These are phyloP conservation scores for Arnoldichthys spilopterus DNA, from an alignment of 2,797 vertebrate genomes.

Conservation along the genomic window DNA sequence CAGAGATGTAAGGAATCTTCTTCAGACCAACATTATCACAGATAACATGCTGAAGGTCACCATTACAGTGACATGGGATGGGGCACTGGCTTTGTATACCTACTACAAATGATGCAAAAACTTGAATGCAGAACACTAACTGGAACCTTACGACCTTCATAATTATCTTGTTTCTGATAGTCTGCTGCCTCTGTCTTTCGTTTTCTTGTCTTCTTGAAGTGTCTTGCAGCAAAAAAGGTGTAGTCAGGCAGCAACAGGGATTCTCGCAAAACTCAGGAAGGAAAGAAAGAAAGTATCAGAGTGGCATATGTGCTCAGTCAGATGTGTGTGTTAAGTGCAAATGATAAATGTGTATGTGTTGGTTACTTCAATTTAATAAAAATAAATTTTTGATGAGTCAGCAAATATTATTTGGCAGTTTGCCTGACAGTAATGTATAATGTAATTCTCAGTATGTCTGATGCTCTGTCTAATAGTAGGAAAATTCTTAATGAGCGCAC, in stretches of 20 bases:
- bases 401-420: too few relatives aligned
- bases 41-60: slow-evolving; percentile 95
- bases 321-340: not conserved
- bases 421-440: too few relatives aligned
- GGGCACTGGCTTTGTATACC: slow-evolving; percentile 83
- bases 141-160: slow-evolving; percentile 83
- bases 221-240: slow-evolving; percentile 22
- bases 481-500: too few relatives aligned
- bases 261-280: slow-evolving; percentile 25
- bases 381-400: too few relatives aligned
- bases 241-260: slow-evolving; percentile 29
- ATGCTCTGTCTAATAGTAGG: too few relatives aligned
- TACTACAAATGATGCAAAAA: slow-evolving; percentile 66
- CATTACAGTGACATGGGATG: slow-evolving; percentile 89
- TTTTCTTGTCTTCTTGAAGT: slow-evolving; percentile 10
- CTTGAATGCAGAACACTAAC: slow-evolving; percentile 69
- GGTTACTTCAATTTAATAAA: too few relatives aligned
- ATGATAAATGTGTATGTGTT: not conserved
- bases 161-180: slow-evolving; percentile 55
- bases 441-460: too few relatives aligned
- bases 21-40: slow-evolving; percentile 89
- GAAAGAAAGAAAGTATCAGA: slow-evolving; percentile 47
- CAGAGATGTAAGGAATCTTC: slow-evolving; percentile 89
- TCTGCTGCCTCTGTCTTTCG: slow-evolving; percentile 17
- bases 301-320: not conserved